phyloP scores from a whole-genome alignment of 2,888 invertebrate genomes.

The Ichneumoninae sp. region DNA sequence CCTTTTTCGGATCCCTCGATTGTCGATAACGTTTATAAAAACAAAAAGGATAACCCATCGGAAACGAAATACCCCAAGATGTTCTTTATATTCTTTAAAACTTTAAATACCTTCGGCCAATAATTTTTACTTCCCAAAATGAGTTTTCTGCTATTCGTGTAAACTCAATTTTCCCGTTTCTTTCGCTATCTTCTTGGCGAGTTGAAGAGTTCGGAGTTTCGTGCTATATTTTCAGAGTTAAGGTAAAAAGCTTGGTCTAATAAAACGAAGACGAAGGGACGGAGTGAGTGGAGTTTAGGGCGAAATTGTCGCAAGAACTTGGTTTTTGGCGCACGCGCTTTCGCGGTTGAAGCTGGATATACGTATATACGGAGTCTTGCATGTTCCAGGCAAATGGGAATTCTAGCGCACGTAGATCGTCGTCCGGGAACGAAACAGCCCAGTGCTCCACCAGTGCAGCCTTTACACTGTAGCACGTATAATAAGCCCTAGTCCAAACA shows the following conservation, averaged over 20 bases:
- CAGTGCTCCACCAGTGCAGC: constrained; percentile 19
- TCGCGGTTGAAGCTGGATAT: background rate
- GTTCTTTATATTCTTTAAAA: background rate
- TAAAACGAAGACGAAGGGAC: constrained; percentile 12
- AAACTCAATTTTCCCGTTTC: background rate
- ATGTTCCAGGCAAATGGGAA: constrained; percentile 6
- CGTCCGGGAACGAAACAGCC: constrained; percentile 30
- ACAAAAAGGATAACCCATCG: too few relatives aligned
- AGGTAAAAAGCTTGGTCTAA: background rate
- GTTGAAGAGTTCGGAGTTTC: background rate
- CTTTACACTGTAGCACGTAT: constrained; percentile 41
- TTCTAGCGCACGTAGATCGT: constrained; percentile 33
- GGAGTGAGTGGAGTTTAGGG: constrained; percentile 17
- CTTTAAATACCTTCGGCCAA: background rate
- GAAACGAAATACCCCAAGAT: background rate
- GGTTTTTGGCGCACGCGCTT: constrained; percentile 30
- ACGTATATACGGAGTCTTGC: constrained; percentile 5
- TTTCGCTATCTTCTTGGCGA: background rate
- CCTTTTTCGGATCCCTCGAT: too few relatives aligned
- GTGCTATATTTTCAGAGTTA: background rate
- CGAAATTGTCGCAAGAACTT: constrained; percentile 56
- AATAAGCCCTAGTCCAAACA: constrained; percentile 68
- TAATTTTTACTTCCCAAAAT: background rate
- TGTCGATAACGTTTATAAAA: background rate
- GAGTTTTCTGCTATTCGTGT: background rate